These are phyloP conservation scores for Caretta caretta DNA, from an alignment of 2,113 vertebrate species.

Conservation along the genomic window DNA sequence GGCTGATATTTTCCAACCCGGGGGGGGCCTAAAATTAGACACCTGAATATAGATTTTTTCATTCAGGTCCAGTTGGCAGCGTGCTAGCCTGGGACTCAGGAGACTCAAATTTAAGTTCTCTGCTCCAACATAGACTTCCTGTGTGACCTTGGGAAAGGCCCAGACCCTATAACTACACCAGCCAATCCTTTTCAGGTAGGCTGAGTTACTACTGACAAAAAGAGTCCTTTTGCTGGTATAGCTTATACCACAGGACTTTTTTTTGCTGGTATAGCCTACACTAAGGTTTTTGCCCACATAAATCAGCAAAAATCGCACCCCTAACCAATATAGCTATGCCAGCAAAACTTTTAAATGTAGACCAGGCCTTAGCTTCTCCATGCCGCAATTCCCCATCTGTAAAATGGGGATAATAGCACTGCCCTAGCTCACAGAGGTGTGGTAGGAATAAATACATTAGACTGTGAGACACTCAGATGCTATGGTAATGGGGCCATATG, in stretches of 20 bases:
- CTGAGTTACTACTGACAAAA: background rate
- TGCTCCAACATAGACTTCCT: background rate
- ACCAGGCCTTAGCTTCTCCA: background rate
- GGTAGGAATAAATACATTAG: background rate
- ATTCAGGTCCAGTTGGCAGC: background rate
- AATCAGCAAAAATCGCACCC: background rate
- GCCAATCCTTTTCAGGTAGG: accelerated
- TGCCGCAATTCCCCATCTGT: background rate
- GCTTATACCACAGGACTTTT: background rate
- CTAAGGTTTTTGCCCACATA: background rate
- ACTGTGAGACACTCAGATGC: background rate
- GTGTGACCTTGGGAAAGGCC: background rate
- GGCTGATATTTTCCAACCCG: background rate
- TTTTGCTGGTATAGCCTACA: background rate
- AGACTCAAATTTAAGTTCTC: accelerated
- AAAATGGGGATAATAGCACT: background rate
- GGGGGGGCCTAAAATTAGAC: background rate
- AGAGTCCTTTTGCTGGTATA: background rate
- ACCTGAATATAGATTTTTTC: background rate
- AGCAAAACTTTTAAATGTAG: background rate
- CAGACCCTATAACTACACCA: background rate
- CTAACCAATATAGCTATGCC: background rate
- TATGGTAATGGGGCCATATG: background rate
- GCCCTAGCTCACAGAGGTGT: background rate
- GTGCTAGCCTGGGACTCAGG: background rate